Evolutionary conservation across 2,113 vertebrate genomes (phyloP), one percentile per base, ranked within the genome.

Genomic region (Sylvilagus bachmani): DNA sequence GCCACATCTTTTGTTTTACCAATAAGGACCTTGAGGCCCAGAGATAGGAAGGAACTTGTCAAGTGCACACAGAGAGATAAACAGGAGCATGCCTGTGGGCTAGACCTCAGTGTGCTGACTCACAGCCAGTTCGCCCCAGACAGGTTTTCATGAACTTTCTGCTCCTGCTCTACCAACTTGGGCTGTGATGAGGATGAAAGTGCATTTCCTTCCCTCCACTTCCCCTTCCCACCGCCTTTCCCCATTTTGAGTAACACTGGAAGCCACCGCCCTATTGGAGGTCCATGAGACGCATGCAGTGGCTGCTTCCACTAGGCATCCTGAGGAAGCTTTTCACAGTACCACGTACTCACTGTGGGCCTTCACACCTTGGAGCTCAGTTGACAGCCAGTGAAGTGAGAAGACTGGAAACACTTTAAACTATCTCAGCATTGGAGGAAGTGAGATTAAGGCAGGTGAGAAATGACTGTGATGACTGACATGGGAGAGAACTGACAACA

Each of bases 151-250:
- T 3, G 36, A n/a, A 16, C 69, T 82, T 97, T 96, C 89, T 97
- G 85, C 66, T 86, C 97, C 70, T 90, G 83, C 91, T 96, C 73
- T 75, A 36, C n/a, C 90, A 75, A 71, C 16, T 21, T 75, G 90
- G 74, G 62, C 71, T 82, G n/a, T 14, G 27, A 24, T 49, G 51
- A 94, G 86, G 95, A 82, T 85, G 13, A 55, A 69, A 89, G n/a
- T 44, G n/a, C 10, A 10, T 17, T 83, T 77, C n/a, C n/a, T 92
- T 55, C 36, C 36, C 25, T 66, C 33, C 27, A 31, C 33, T 3
- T 24, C 31, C 17, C 31, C 33, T 81, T 19, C 3, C 22, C 2
- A 36, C 3, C 1, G 7, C 0, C 24, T 62, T 79, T 29, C 33
- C 22, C 3, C 61, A n/a, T 53, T 93, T 92, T 91, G 31, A 51